Evolutionary conservation across 2,888 invertebrate genomes (phyloP).

Genomic region (Lepidonotus clava): DNA sequence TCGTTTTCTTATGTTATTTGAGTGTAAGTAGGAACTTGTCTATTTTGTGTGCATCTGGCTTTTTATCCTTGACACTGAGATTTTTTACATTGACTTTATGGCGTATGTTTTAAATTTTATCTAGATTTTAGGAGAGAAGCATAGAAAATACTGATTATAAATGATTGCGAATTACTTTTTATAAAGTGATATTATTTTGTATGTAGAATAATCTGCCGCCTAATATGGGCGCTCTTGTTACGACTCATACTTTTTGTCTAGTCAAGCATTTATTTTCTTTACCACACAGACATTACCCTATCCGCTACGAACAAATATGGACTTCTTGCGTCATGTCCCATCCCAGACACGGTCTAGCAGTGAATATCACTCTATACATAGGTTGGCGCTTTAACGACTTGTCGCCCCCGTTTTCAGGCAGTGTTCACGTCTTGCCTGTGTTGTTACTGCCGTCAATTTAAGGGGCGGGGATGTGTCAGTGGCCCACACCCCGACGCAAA

Average conservation of each 20-base stretch:
- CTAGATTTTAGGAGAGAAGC: constrained; percentile 6
- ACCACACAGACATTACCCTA: background rate
- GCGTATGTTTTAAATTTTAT: background rate
- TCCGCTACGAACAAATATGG: background rate
- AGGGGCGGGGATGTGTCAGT: background rate
- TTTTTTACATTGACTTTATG: background rate
- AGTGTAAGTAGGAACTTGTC: background rate
- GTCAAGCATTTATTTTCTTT: background rate
- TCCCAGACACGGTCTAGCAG: too few relatives aligned
- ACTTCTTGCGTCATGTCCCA: background rate
- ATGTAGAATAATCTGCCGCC: constrained; percentile 11
- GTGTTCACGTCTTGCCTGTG: constrained; percentile 11
- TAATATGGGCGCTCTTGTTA: background rate
- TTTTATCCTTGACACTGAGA: background rate
- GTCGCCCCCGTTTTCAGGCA: constrained; percentile 9
- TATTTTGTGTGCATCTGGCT: background rate
- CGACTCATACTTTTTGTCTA: constrained; percentile 13
- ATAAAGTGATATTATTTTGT: constrained; percentile 23
- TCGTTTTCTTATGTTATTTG: background rate
- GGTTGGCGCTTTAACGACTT: constrained; percentile 2
- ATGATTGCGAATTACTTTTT: background rate
- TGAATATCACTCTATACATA: background rate
- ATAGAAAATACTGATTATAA: background rate
- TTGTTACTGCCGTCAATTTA: constrained; percentile 18
- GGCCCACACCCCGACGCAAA: background rate